Evolutionary conservation across 2,888 invertebrate genomes (phyloP), one percentile per base, ranked within the genome.

Genomic region (Cinara cedri): DNA sequence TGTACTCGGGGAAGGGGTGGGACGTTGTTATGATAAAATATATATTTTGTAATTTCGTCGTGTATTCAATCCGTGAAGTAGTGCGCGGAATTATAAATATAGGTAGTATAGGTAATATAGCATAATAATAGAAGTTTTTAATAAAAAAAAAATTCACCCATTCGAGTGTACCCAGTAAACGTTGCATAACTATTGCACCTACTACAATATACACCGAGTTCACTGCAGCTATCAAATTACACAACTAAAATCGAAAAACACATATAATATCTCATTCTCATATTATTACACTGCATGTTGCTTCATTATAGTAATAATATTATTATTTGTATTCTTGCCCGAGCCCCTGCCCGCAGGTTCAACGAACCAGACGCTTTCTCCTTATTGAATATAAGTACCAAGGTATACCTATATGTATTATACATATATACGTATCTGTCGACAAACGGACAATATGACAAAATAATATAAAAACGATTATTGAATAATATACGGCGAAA

Each of bases 321-420:
- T 68, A 51, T 51, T 54, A 54, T 54, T 51, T n/a, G 8, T 51
- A 51, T 51, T 54, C n/a, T 11, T 62, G 21, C 34, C 19, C 60
- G 19, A 21, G 54, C 34, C 46, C 57, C 68, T 49, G 49, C 2
- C 76, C 68, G 68, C 60, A 60, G 78, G 78, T 78, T 78, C 78
- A 78, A 62, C 60, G 78, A 78, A 78, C 78, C 78, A 70, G 60
- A 78, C 78, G 78, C 78, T 78, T 78, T 78, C 78, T 78, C 78
- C 78, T 68, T 70, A 54, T 70, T 13, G 54, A 54, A 70, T 70
- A 68, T 65, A 65, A n/a, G 24, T 8, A 26, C 9, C n/a, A n/a
- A n/a, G n/a, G 21, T n/a, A 57, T 10, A 55, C 6, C 13, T 26
- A 54, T 19, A 21, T 34, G 11, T n/a, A 51, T n/a, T 44, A 42